These are phyloP conservation scores for Sinocyclocheilus anophthalmus DNA, from an alignment of 2,113 vertebrate genomes.

Conservation along the genomic window DNA sequence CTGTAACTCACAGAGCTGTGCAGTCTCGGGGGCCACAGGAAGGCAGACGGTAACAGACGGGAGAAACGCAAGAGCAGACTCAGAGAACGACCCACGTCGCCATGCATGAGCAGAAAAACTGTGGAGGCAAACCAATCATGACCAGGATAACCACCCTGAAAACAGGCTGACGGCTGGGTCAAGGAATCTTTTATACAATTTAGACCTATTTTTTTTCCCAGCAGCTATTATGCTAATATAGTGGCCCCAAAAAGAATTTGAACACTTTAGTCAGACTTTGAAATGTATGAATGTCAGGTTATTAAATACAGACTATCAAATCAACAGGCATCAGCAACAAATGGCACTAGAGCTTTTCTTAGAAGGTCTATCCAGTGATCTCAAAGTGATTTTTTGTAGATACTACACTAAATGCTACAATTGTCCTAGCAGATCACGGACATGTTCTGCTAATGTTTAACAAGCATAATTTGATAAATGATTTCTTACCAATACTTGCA, in stretches of 20 bases:
- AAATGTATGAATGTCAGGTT: neutral
- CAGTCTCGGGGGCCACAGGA: constrained; percentile 87
- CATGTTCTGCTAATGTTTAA: neutral
- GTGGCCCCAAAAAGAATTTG: neutral
- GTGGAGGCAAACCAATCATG: constrained; percentile 92
- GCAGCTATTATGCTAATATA: neutral
- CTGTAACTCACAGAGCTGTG: constrained; percentile 85
- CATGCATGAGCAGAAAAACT: constrained; percentile 87
- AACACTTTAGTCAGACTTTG: neutral
- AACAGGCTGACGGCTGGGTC: constrained; percentile 76
- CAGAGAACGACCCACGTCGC: constrained; percentile 79
- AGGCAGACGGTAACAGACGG: constrained; percentile 84
- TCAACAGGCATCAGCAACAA: neutral
- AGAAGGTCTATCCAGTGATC: neutral
- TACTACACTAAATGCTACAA: neutral
- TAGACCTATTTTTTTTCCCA: neutral
- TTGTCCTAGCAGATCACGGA: neutral
- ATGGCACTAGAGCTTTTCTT: neutral
- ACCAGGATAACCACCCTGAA: constrained; percentile 75
- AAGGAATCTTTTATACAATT: constrained; percentile 72
- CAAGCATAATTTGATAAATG: neutral
- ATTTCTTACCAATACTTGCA: neutral
- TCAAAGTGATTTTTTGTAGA: neutral
- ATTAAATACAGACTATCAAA: neutral
- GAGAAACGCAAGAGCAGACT: constrained; percentile 82